Percentiles rank a stretch among this genome's conserved stretches.
Conservation (phyloP, 2,888 invertebrate species). For the Tupiocoris notatus region DNA sequence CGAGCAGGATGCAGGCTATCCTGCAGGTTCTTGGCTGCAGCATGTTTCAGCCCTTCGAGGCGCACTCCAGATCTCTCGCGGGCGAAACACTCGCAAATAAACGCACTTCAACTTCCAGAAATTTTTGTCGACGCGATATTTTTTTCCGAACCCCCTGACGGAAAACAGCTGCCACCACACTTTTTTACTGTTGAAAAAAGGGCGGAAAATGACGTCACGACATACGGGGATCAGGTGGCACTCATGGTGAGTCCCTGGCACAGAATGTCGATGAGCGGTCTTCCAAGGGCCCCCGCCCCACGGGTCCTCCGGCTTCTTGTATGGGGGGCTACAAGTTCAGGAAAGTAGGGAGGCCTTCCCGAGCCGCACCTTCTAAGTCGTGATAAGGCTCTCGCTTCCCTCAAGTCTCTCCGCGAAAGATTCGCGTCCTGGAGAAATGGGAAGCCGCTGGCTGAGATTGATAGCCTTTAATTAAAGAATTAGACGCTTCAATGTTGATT, state of each 20-base stretch:
- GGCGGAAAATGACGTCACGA: constrained; percentile 11
- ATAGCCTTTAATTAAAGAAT: no score
- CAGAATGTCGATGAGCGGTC: constrained; percentile 32
- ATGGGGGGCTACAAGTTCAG: background rate
- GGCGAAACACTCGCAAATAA: background rate
- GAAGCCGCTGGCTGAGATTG: no score
- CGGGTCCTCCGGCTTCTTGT: background rate
- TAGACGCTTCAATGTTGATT: no score
- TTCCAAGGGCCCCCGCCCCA: constrained; percentile 22
- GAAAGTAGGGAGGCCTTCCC: background rate
- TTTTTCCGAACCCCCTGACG: background rate
- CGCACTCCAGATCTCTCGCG: background rate
- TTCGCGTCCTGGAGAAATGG: background rate
- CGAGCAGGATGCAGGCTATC: background rate
- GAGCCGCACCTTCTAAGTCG: background rate
- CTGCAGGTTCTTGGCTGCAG: background rate
- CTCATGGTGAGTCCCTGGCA: constrained; percentile 38
- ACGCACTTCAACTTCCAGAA: background rate
- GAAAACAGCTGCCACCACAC: constrained; percentile 5
- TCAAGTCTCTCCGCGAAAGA: background rate
- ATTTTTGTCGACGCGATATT: no score
- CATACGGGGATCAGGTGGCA: constrained; percentile 12
- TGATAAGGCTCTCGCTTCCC: background rate
- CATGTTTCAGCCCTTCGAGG: background rate
- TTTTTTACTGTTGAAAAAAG: constrained; percentile 11